These are phyloP conservation scores for Chrysotoxum bicinctum DNA, from an alignment of 2,888 invertebrate genomes.

Conservation along the genomic window DNA sequence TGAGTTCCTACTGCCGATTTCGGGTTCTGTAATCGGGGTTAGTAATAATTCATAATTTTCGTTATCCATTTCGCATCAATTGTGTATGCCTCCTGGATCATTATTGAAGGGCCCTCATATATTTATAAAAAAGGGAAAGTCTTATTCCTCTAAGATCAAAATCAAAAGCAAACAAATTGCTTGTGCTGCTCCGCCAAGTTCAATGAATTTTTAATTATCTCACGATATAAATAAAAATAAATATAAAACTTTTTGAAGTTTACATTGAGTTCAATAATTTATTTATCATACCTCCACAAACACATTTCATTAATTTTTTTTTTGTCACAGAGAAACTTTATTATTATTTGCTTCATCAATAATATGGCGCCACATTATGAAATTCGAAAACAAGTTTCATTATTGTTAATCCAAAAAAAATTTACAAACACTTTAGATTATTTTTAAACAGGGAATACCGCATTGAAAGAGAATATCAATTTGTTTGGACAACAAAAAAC, in stretches of 20 bases:
- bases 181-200: not conserved
- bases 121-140: not conserved
- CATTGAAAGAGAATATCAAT: too few species aligned
- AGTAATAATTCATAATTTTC: too few species aligned
- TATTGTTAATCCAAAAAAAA: not conserved
- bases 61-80: too few species aligned
- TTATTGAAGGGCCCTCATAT: too few species aligned
- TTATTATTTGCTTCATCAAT: not conserved
- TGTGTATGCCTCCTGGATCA: too few species aligned
- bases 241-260: not conserved
- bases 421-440: not conserved
- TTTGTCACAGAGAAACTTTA: not conserved
- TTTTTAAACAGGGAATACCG: not conserved
- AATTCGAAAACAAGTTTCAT: conserved; percentile 11
- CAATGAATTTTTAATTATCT: not conserved
- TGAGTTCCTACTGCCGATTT: too few species aligned
- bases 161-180: not conserved
- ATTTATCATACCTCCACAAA: not conserved
- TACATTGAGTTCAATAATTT: conserved; percentile 1
- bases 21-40: too few species aligned
- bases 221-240: not conserved
- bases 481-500: not conserved
- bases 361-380: not conserved
- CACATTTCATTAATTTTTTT: not conserved
- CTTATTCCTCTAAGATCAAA: not conserved